These are phyloP conservation scores for Aurelia aurita DNA, from an alignment of 30 jellyfish, hydroid and myxozoan genomes.

Conservation along the genomic window DNA sequence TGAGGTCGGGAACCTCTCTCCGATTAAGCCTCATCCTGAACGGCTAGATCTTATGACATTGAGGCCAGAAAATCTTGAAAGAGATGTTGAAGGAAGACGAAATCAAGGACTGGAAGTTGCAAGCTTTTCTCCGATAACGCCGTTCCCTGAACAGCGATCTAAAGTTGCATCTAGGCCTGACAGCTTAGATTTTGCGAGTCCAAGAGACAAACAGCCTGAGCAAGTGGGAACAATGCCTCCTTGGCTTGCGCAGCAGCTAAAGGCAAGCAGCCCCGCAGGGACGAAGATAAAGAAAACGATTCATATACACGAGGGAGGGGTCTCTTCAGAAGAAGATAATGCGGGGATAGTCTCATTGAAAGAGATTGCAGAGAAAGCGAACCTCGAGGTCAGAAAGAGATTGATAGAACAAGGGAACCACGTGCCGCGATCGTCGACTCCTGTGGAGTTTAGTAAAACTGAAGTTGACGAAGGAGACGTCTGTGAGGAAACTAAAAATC, in stretches of 20 bases:
- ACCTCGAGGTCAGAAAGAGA: conserved; percentile 36
- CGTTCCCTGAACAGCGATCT: too few relatives aligned
- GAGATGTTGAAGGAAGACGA: too few relatives aligned
- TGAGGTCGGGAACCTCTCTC: too few relatives aligned
- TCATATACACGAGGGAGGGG: conserved; percentile 54
- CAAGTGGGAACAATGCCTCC: conserved; percentile 59
- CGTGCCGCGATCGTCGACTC: conserved; percentile 66
- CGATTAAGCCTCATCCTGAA: too few relatives aligned
- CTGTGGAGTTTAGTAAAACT: conserved; percentile 23
- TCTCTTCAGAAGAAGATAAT: conserved; percentile 20
- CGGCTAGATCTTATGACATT: too few relatives aligned
- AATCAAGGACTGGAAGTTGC: too few relatives aligned
- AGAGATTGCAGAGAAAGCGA: conserved; percentile 63
- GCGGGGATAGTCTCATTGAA: conserved; percentile 39
- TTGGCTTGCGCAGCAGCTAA: conserved; percentile 91
- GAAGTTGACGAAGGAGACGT: background rate
- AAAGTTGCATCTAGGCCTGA: too few relatives aligned
- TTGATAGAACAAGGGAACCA: conserved; percentile 23
- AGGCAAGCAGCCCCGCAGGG: conserved; percentile 88
- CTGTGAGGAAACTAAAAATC: background rate
- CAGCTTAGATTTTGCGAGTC: background rate
- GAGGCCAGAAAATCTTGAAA: too few relatives aligned
- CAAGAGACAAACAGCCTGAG: background rate
- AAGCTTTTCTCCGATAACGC: too few relatives aligned
- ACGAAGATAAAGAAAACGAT: conserved; percentile 36